A percentile compares a stretch with the other conserved stretches of the same genome.
Evolutionary conservation across 1,140 invertebrate genomes (phyloP).

Genomic region (Platorchestia sp.): DNA sequence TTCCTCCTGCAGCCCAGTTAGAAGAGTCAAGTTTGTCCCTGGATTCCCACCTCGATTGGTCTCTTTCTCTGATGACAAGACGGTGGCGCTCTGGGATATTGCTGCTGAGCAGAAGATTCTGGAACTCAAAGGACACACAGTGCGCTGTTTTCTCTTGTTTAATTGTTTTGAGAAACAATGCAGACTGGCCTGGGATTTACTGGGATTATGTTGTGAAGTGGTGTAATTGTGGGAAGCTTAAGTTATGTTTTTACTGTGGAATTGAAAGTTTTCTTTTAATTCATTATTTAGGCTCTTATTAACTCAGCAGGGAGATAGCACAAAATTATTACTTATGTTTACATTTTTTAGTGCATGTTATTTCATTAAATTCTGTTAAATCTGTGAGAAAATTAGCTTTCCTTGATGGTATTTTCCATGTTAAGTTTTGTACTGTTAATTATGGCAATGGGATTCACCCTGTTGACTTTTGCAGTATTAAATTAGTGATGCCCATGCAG

Average conservation of each 20-base stretch:
- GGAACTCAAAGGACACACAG: conserved; percentile 80
- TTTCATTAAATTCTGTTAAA: background rate
- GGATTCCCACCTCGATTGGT: conserved; percentile 81
- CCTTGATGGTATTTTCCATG: background rate
- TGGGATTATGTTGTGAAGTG: background rate
- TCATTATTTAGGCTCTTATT: background rate
- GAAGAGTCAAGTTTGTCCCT: conserved; percentile 85
- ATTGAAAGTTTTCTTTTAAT: background rate
- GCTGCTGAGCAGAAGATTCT: conserved; percentile 80
- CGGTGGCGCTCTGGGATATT: conserved; percentile 91
- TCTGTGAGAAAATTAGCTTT: background rate
- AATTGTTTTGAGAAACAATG: too few species aligned
- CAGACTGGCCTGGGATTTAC: too few species aligned
- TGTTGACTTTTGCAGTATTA: too few species aligned
- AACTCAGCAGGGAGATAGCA: background rate
- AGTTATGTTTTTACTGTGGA: background rate
- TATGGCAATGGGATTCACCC: too few species aligned
- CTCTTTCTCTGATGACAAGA: conserved; percentile 95
- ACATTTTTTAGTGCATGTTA: background rate
- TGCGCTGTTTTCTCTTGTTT: conserved; percentile 31
- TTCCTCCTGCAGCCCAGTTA: conserved; percentile 74
- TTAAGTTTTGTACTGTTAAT: background rate
- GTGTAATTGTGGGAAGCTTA: background rate
- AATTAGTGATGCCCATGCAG: too few species aligned
- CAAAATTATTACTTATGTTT: background rate